A percentile compares a stretch with the other conserved stretches of the same genome.
These are phyloP conservation scores for Limosa lapponica DNA, from an alignment of 2,797 vertebrate genomes.

Conservation along the genomic window DNA sequence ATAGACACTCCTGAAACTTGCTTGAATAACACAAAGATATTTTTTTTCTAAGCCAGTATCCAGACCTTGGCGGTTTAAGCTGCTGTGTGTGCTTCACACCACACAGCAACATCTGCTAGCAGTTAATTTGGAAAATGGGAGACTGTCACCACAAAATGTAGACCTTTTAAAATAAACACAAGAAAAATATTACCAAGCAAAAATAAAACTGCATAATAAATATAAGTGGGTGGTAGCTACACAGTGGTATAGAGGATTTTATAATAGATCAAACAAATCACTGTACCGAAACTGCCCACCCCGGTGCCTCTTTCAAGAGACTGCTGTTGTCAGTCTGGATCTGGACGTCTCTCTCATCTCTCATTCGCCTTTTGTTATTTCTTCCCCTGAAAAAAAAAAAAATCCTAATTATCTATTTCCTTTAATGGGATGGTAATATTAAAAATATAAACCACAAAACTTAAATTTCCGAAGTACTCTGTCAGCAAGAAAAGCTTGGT, in stretches of 20 bases:
- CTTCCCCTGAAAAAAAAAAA: not conserved
- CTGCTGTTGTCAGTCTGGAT: not conserved
- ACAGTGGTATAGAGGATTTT: slow-evolving; percentile 18
- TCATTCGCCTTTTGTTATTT: not conserved
- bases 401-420: not conserved
- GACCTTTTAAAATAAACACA: slow-evolving; percentile 77
- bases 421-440: not conserved
- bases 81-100: slow-evolving; percentile 64
- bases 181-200: slow-evolving; percentile 76
- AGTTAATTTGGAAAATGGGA: slow-evolving; percentile 82
- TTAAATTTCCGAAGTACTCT: not conserved
- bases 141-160: slow-evolving; percentile 78
- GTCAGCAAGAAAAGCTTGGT: not conserved
- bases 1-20: slow-evolving; percentile 47
- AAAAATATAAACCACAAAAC: not conserved
- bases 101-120: slow-evolving; percentile 79
- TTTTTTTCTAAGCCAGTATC: slow-evolving; percentile 40
- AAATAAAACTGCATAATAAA: slow-evolving; percentile 73
- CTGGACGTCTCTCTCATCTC: not conserved
- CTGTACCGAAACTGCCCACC: not conserved
- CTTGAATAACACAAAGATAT: slow-evolving; percentile 27
- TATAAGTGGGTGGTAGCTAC: slow-evolving; percentile 67
- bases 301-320: not conserved
- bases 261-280: slow-evolving; percentile 43
- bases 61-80: slow-evolving; percentile 62